Conservation (phyloP, 2,888 invertebrate genomes). For the Polia nebulosa region DNA sequence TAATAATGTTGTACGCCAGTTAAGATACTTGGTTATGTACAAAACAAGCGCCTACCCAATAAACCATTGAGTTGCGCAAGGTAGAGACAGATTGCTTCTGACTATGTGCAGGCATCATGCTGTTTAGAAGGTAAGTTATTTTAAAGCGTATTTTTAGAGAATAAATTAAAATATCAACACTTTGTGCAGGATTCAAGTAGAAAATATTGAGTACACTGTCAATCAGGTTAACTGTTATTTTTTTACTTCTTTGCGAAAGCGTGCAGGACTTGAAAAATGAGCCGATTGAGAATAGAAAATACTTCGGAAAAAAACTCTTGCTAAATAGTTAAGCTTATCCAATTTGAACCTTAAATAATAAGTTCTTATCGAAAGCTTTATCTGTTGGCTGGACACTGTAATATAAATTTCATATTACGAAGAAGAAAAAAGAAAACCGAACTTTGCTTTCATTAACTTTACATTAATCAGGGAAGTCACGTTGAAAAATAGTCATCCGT, state of each 20-base stretch:
- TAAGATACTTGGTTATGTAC: not conserved
- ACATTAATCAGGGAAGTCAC: conserved; percentile 21
- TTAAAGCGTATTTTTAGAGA: not conserved
- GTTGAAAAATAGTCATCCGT: conserved; percentile 18
- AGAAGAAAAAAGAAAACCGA: not conserved
- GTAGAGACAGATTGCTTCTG: conserved; percentile 35
- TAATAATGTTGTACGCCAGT: not conserved
- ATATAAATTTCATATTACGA: not conserved
- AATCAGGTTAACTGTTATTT: not conserved
- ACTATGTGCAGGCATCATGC: conserved; percentile 19
- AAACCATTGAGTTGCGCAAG: not conserved
- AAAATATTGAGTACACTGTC: not conserved
- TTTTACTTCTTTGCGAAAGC: not conserved
- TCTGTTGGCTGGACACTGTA: not conserved
- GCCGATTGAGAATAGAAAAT: not conserved
- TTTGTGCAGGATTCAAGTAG: not conserved
- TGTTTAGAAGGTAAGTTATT: conserved; percentile 20
- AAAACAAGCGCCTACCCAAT: conserved; percentile 26
- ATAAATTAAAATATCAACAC: not conserved
- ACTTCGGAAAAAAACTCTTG: not conserved
- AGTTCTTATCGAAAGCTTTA: not conserved
- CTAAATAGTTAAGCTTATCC: not conserved
- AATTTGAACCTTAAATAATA: not conserved
- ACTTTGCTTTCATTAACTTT: not conserved
- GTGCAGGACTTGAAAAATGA: not conserved